A percentile compares a stretch with the other conserved stretches of the same genome.
Evolutionary conservation across 2,888 invertebrate genomes (phyloP).

Genomic region (Rhagophthalmus giganteus): DNA sequence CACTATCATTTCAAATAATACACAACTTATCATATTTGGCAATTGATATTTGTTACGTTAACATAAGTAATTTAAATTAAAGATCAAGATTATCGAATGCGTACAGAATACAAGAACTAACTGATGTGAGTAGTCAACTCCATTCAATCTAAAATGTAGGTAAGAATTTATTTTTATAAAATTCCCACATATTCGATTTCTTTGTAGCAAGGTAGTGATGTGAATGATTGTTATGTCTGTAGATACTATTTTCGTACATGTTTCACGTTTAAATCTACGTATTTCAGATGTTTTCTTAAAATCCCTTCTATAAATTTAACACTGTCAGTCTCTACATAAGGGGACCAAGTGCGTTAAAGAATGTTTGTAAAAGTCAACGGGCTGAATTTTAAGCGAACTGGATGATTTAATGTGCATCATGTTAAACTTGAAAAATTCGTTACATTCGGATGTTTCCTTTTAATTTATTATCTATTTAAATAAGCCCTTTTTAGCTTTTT

Average conservation of each 20-base stretch:
- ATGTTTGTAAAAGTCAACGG: constrained; percentile 17
- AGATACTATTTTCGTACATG: constrained; percentile 22
- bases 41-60: too few species aligned
- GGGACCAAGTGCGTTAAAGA: constrained; percentile 16
- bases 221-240: constrained; percentile 27
- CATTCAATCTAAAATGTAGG: too few species aligned
- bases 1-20: too few species aligned
- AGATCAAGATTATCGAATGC: neutral
- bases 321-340: constrained; percentile 20
- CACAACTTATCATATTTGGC: too few species aligned
- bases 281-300: constrained; percentile 25
- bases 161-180: neutral
- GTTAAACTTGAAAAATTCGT: constrained; percentile 16
- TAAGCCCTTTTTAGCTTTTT: constrained; percentile 38
- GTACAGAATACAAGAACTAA: too few species aligned
- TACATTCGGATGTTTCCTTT: constrained; percentile 20
- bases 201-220: constrained; percentile 4
- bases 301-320: constrained; percentile 20
- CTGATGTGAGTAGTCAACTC: too few species aligned
- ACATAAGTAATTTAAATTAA: neutral
- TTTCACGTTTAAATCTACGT: constrained; percentile 19
- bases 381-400: constrained; percentile 16
- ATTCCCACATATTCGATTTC: neutral
- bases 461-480: constrained; percentile 43
- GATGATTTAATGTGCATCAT: constrained; percentile 17